Evolutionary conservation across 2,888 invertebrate species (phyloP), one percentile per base, ranked within the genome.

Genomic region (Stictocephala bisonia): DNA sequence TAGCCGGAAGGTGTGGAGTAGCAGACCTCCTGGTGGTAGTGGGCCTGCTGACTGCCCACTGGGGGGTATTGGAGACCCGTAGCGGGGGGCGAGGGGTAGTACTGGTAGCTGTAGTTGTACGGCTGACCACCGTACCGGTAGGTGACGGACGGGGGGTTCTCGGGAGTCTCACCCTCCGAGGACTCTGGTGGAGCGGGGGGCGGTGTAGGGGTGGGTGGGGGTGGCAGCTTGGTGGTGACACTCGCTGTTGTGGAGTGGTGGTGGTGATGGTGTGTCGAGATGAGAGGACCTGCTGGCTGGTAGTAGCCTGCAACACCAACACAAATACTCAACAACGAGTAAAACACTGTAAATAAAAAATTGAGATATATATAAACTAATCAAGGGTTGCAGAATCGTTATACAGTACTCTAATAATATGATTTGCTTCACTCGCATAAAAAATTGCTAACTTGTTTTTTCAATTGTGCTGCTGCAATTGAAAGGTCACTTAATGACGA

Each of bases 211-310:
- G 84, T 80, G 20, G 73, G 72, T 24, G 75, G 67, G 67, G 76
- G 78, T 60, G 75, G 83, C 22, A 71, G 68, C 27, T 79, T 78
- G 83, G 81, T 77, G 83, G 80, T 71, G 82, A 79, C 77, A 81
- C 79, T 76, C 80, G 80, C 78, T 79, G 79, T 79, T 80, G 79
- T 78, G 81, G 81, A 76, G 81, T 50, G 86, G 83, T 76, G 87
- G 84, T 74, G 87, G 86, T 78, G 83, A 80, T 75, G 53, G 78
- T 87, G 87, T 80, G 91, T 90, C 79, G 90, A 91, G 82, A 95
- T 95, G 84, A 95, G 88, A 80, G 96, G 95, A 78, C 95, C 95
- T 80, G 95, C 95, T 80, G 95, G 95, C 86, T 95, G 95, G 86
- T 95, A 95, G 84, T 94, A 94, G 84, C 94, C 94, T 94, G 88